Base-by-base conservation (phyloP, 2,113 vertebrate genomes). In the Nasalis larvatus region DNA sequence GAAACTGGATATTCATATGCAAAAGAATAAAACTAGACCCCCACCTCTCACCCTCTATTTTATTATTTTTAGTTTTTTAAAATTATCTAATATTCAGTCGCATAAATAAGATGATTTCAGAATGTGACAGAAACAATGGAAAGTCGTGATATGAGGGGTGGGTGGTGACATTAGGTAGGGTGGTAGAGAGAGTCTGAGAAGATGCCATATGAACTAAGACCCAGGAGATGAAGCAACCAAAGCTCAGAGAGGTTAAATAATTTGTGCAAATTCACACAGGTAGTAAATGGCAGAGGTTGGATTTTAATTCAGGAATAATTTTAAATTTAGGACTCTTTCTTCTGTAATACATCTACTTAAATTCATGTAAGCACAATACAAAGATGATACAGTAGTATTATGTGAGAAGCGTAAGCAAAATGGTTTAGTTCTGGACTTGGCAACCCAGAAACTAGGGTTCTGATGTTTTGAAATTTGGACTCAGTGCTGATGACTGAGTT, bases 381-480 rank as follows among this genome's bases (percentile, higher is more conserved):
- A 94, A 77, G 27, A 23, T 81, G 54, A 56, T 54, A 89, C 1
- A 1, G 86, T 86, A 94, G 74, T 86, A 32, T 58, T 74, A 5
- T 81, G 49, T 81, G 63, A 80, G 71, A 89, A 81, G 69, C 77
- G 49, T 68, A 71, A 82, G 88, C 37, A 95, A 74, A 80, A 47
- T 78, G 8, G 18, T 47, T 89, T 73, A 32, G 30, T 94, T 97
- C 45, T 76, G 49, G 42, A 66, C 40, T 85, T 96, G 87, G 87
- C 86, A 87, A n/a, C 56, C 35, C 42, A 12, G 84, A 63, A 60
- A 42, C 42, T 56, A 20, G 85, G 42, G 78, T 71, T 94, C 60
- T 90, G 80, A 92, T 95, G 84, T 95, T 92, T 87, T 97, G 92
- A 92, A 93, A 95, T 96, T 95, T 98, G 95, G 94, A 93, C 73